These are phyloP conservation scores for Marmota flaviventris DNA, from an alignment of 2,113 vertebrate species.

Conservation along the genomic window DNA sequence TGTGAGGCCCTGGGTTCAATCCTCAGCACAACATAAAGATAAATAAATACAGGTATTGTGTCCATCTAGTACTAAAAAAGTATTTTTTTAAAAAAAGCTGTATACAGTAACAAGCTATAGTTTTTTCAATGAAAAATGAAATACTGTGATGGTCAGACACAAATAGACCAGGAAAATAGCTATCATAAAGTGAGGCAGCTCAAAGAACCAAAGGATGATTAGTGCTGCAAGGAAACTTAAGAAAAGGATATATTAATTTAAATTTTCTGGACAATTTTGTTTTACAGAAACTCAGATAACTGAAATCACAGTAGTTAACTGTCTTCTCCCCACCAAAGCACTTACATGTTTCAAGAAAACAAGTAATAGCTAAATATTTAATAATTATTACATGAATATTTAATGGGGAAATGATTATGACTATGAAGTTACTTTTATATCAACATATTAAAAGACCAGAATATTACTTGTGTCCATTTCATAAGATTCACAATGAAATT, in stretches of 20 bases:
- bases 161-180: conserved; percentile 22
- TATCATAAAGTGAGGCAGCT: conserved; percentile 32
- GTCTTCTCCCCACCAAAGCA: background rate
- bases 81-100: no score
- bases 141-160: background rate
- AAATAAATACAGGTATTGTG: no score
- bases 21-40: no score
- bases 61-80: no score
- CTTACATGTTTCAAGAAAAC: conserved; percentile 45
- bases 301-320: conserved; percentile 28
- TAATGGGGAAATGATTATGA: conserved; percentile 38
- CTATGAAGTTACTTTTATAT: conserved; percentile 24
- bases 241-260: background rate
- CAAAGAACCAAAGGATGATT: background rate
- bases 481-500: background rate
- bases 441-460: conserved; percentile 26
- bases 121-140: conserved; percentile 58
- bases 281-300: conserved; percentile 55
- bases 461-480: conserved; percentile 8
- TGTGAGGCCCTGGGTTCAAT: no score
- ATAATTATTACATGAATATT: conserved; percentile 43
- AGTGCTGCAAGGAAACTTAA: background rate
- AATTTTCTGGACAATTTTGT: conserved; percentile 23
- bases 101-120: background rate
- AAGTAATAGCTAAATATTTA: conserved; percentile 45